Base-by-base conservation (phyloP, 23 tunicate species). In the Oikopleura vanhoeffeni region DNA sequence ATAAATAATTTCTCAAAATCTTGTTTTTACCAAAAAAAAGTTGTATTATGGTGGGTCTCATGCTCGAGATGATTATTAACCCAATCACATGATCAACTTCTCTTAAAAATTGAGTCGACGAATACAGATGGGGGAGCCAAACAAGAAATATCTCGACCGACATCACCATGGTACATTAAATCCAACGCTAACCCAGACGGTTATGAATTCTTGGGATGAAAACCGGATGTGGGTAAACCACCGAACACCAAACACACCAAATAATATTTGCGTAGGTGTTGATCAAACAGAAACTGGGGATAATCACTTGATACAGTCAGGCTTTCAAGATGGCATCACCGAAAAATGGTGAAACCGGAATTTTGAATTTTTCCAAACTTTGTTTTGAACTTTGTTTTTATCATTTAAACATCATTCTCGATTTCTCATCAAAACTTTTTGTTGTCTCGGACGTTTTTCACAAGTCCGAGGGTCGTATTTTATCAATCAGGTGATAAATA, bases 51-150 rank as follows among this genome's bases (percentile, higher is more conserved):
- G 99, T 49, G 99, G 99, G 24, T 86, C 91, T 30, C 99, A 95
- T 67, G 99, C 99, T 27, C 88, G 99, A 35, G 99, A 95, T 79
- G 90, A 96, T 96, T 88, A 90, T 42, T 77, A 91, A 8, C 97
- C 99, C 71, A 71, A 18, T 38, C 27, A 33, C 38, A 71, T 71
- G 79, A 30, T 71, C 79, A 71, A 71, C 79, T 24, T 32, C 4
- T 33, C 79, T 13, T 2, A 24, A 28, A 18, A 71, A 71, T 38
- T n/a, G 27, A 3, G 79, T 71, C 79, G 79, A 71, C 4, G 79
- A 71, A 32, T 71, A 71, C 79, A 33, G 79, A 2, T 2, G 34
- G 79, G 79, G 3, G 38, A 38, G 4, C 38, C 64, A 13, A 8
- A 49, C 64, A 49, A 8, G 24, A 49, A 71, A 38, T 71, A 71